Conservation (phyloP, 2,888 invertebrate species). For the Drosophila siamana region DNA sequence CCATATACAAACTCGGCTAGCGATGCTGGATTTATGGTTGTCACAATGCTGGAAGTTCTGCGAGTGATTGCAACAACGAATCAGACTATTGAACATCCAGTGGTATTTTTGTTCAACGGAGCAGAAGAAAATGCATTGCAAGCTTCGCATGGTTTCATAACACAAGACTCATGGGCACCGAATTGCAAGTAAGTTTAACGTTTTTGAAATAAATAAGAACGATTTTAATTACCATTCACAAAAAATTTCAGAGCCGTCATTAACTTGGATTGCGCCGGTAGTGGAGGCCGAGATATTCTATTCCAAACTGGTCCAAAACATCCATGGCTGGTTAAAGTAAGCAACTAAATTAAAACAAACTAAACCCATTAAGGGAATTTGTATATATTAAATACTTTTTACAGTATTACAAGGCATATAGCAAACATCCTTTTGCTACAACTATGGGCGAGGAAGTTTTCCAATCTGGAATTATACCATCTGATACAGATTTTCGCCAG, state of each 20-base stretch:
- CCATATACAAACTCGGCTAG: constrained; percentile 89
- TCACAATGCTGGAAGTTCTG: constrained; percentile 88
- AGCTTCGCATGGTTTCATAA: constrained; percentile 89
- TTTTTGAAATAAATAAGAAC: no score
- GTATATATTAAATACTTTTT: neutral
- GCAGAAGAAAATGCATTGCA: constrained; percentile 89
- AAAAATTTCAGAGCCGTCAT: constrained; percentile 88
- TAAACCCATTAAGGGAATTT: no score
- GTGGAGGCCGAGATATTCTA: constrained; percentile 94
- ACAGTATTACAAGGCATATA: constrained; percentile 85
- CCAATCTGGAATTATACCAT: constrained; percentile 88
- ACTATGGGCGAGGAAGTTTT: constrained; percentile 88
- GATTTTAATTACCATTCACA: neutral
- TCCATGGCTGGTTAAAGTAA: constrained; percentile 88
- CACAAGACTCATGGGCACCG: constrained; percentile 92
- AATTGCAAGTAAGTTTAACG: constrained; percentile 85
- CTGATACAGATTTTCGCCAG: constrained; percentile 89
- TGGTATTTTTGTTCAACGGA: constrained; percentile 89
- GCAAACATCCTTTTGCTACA: constrained; percentile 87
- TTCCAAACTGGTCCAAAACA: constrained; percentile 94
- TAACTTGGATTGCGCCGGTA: constrained; percentile 96
- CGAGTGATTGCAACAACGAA: constrained; percentile 83
- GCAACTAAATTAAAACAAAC: neutral
- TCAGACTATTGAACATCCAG: constrained; percentile 86
- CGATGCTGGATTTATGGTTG: constrained; percentile 87